These are phyloP conservation scores for Platycnemis pennipes DNA, from an alignment of 2,888 invertebrate genomes.

Conservation along the genomic window DNA sequence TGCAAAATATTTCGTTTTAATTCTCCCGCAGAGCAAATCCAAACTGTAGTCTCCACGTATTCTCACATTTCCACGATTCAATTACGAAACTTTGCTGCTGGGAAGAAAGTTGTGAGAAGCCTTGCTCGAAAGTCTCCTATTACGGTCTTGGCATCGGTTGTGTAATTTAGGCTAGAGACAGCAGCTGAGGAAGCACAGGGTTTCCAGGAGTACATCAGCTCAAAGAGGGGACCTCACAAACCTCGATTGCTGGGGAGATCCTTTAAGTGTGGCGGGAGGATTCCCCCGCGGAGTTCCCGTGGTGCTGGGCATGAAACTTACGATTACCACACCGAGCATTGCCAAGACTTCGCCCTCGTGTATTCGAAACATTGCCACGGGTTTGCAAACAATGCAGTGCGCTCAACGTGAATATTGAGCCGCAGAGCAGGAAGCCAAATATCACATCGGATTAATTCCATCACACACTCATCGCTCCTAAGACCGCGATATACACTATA, in stretches of 20 bases:
- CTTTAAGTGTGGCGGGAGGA: background rate
- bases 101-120: background rate
- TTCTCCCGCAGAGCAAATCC: too few species aligned
- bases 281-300: background rate
- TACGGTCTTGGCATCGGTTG: background rate
- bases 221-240: background rate
- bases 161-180: background rate
- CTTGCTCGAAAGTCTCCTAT: background rate
- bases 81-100: background rate
- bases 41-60: too few species aligned
- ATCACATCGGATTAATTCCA: background rate
- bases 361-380: background rate
- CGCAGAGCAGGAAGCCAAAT: background rate
- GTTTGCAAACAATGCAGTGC: background rate
- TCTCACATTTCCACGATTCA: too few species aligned
- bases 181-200: background rate
- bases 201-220: background rate
- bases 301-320: background rate
- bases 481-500: background rate
- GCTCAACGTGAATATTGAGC: background rate
- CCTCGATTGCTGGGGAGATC: background rate
- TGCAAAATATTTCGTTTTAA: too few species aligned
- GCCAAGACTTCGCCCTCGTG: background rate
- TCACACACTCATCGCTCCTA: background rate
- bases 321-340: background rate